A percentile compares a stretch with the other conserved stretches of the same genome.
These are phyloP conservation scores for Hydropsyche betteni DNA, from an alignment of 2,888 invertebrate genomes.

Conservation along the genomic window DNA sequence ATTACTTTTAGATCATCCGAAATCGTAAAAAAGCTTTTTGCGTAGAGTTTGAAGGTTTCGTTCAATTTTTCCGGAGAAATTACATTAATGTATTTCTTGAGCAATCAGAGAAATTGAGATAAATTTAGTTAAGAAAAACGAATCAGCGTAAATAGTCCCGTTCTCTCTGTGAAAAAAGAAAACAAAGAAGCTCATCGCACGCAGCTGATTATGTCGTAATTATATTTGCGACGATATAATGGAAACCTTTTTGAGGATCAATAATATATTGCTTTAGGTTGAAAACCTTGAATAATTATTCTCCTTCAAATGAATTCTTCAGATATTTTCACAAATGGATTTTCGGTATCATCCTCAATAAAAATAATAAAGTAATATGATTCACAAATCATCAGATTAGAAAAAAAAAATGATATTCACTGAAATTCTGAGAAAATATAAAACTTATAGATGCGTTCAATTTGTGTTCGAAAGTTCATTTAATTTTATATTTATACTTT, in stretches of 20 bases:
- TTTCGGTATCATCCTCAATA: too few relatives aligned
- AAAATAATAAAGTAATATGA: too few relatives aligned
- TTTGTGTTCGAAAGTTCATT: too few relatives aligned
- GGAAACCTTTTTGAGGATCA: slow-evolving; percentile 2
- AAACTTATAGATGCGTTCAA: too few relatives aligned
- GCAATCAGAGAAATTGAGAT: slow-evolving; percentile 23
- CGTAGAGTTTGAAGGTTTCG: too few relatives aligned
- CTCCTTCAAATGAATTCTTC: background rate
- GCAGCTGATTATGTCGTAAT: slow-evolving; percentile 26
- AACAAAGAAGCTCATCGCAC: background rate
- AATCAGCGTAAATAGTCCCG: slow-evolving; percentile 25
- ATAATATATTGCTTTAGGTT: slow-evolving; percentile 15
- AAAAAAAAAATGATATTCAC: too few relatives aligned
- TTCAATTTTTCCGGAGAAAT: background rate
- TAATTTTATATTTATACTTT: too few relatives aligned
- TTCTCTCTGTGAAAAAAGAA: background rate
- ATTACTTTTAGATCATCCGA: too few relatives aligned
- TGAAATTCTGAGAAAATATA: too few relatives aligned
- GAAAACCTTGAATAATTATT: slow-evolving; percentile 24
- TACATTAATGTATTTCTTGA: background rate
- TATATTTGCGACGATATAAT: slow-evolving; percentile 29
- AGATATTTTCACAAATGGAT: too few relatives aligned
- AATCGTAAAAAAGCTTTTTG: too few relatives aligned
- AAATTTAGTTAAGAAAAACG: slow-evolving; percentile 28
- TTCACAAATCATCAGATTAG: too few relatives aligned